Percentiles rank a stretch among this genome's conserved stretches.
These are phyloP conservation scores for Amblyraja radiata DNA, from an alignment of 2,797 vertebrate species.

Conservation along the genomic window DNA sequence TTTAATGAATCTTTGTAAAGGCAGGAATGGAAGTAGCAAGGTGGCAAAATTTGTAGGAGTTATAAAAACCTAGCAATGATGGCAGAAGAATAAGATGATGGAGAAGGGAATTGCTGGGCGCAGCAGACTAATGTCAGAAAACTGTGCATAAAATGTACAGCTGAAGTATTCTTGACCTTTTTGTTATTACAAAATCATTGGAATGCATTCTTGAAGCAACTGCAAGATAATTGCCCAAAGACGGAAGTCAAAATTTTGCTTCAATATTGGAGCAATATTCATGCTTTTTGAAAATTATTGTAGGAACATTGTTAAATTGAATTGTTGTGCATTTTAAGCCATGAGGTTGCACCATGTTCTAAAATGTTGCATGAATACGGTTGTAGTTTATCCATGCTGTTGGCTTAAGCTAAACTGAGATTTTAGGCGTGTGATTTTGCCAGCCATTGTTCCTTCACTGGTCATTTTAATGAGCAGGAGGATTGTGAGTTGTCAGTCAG, in stretches of 20 bases:
- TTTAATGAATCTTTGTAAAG: constrained; percentile 5
- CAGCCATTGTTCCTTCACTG: neutral
- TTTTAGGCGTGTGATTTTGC: neutral
- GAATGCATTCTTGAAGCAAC: neutral
- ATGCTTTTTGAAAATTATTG: neutral
- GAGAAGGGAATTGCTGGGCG: neutral
- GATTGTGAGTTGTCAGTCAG: neutral
- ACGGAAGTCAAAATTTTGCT: neutral
- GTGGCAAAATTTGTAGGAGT: neutral
- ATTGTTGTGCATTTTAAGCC: neutral
- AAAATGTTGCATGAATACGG: neutral
- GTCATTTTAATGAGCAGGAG: neutral
- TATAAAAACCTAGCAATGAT: neutral
- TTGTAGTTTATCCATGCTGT: neutral
- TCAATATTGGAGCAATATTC: neutral
- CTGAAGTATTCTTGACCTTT: neutral
- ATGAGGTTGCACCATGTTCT: neutral
- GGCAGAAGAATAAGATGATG: neutral
- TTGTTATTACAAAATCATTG: neutral
- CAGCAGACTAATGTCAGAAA: neutral
- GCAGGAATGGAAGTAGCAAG: neutral
- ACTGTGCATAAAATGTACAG: neutral
- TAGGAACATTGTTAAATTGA: neutral
- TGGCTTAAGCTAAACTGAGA: neutral
- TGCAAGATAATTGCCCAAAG: neutral